Conservation (phyloP, 2,113 vertebrate species). For the Limnothrissa miodon region DNA sequence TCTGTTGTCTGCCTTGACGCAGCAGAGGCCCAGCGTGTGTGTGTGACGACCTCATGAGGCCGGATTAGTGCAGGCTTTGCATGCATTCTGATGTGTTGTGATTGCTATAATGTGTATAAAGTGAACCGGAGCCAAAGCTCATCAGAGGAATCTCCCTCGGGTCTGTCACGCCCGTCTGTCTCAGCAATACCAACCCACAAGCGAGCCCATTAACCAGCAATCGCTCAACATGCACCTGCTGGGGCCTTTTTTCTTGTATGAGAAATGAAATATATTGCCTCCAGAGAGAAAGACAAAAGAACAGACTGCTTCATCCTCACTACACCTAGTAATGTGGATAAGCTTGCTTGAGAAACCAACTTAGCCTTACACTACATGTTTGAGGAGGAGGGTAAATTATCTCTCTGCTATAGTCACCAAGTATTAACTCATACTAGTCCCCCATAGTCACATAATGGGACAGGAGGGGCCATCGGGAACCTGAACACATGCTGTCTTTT, state of each 20-base stretch:
- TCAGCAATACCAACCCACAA: not conserved
- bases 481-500: not conserved
- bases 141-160: not conserved
- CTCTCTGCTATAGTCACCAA: not conserved
- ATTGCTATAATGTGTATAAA: constrained; percentile 4
- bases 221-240: not conserved
- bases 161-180: not conserved
- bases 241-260: not conserved
- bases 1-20: not conserved
- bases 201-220: not conserved
- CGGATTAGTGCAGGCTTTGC: constrained; percentile 1
- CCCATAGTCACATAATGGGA: not conserved
- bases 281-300: not conserved
- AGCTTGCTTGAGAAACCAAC: not conserved
- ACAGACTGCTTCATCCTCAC: not conserved
- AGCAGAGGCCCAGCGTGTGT: not conserved
- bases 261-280: not conserved
- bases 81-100: not conserved
- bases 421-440: not conserved
- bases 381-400: no score
- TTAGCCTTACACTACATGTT: not conserved
- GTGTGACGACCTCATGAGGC: not conserved
- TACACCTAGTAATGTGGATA: not conserved
- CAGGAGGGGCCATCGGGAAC: not conserved
- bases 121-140: not conserved